Conservation (phyloP, 2,113 vertebrate genomes). For the Seriola rivoliana region DNA sequence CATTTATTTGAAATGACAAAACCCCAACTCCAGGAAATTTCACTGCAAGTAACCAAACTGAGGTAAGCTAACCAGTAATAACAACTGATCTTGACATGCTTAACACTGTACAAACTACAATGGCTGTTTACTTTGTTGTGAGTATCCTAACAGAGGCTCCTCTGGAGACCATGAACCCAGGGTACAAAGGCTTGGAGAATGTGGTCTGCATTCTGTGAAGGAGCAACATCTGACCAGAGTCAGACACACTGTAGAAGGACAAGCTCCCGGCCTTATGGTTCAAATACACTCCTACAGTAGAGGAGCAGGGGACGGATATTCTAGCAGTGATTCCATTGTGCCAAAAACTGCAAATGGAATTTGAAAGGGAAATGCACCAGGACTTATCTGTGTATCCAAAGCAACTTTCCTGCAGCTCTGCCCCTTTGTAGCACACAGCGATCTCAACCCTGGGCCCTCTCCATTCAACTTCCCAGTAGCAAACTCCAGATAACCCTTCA, state of each 20-base stretch:
- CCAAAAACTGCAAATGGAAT: conserved; percentile 81
- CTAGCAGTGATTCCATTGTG: conserved; percentile 69
- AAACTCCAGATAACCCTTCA: conserved; percentile 50
- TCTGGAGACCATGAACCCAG: conserved; percentile 58
- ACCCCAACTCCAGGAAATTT: no score
- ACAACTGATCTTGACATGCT: no score
- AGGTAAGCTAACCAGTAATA: no score
- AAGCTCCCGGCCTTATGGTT: conserved; percentile 44
- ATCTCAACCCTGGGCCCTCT: conserved; percentile 76
- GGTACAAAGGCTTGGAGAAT: conserved; percentile 50
- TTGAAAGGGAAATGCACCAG: conserved; percentile 84
- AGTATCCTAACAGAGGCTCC: conserved; percentile 35
- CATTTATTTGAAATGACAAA: no score
- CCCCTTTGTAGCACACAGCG: conserved; percentile 82
- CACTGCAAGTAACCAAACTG: no score
- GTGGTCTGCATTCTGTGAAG: conserved; percentile 55
- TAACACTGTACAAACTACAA: no score
- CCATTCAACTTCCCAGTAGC: conserved; percentile 74
- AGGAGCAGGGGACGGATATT: background rate
- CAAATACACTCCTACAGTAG: conserved; percentile 54
- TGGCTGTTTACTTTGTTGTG: background rate
- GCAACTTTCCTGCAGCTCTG: conserved; percentile 74
- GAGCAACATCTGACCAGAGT: conserved; percentile 44
- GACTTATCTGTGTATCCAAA: conserved; percentile 84
- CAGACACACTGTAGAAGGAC: conserved; percentile 48